These are phyloP conservation scores for Lytechinus pictus DNA, from an alignment of 35 echinoderm and acorn worm species.

Conservation along the genomic window DNA sequence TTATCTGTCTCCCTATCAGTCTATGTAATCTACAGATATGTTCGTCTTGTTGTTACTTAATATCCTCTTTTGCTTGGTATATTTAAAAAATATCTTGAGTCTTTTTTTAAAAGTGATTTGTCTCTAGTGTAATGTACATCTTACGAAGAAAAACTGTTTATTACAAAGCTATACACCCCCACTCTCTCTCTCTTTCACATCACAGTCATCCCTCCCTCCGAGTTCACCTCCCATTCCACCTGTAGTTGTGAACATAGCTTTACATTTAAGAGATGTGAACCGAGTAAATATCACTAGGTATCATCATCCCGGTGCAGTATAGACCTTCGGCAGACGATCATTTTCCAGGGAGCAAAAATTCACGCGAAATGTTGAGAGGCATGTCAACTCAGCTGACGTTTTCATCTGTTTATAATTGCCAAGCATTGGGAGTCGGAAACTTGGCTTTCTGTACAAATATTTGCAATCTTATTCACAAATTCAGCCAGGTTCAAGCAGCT, in stretches of 20 bases:
- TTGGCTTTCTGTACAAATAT: constrained; percentile 56
- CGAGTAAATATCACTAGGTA: not conserved
- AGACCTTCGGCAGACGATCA: constrained; percentile 2
- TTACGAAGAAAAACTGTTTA: too few species aligned
- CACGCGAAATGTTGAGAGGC: constrained; percentile 25
- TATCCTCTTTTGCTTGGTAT: too few species aligned
- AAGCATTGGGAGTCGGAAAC: constrained; percentile 55
- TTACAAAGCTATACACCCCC: too few species aligned
- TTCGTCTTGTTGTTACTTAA: too few species aligned
- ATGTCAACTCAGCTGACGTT: constrained; percentile 53
- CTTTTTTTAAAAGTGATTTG: too few species aligned
- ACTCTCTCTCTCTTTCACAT: not conserved
- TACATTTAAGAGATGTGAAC: constrained; percentile 16
- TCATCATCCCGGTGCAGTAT: not conserved
- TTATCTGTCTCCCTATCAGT: too few species aligned
- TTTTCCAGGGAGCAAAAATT: constrained; percentile 44
- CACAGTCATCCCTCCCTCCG: not conserved
- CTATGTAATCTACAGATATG: too few species aligned
- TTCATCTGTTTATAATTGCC: constrained; percentile 55
- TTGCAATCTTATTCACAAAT: constrained; percentile 55
- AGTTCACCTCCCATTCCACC: not conserved
- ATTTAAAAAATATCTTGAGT: too few species aligned
- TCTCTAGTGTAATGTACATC: too few species aligned
- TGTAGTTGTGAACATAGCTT: constrained; percentile 33
- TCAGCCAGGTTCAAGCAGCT: constrained; percentile 42